A percentile compares a stretch with the other conserved stretches of the same genome.
Conservation (phyloP, 2,888 invertebrate genomes). For the Cheilosia grossa region DNA sequence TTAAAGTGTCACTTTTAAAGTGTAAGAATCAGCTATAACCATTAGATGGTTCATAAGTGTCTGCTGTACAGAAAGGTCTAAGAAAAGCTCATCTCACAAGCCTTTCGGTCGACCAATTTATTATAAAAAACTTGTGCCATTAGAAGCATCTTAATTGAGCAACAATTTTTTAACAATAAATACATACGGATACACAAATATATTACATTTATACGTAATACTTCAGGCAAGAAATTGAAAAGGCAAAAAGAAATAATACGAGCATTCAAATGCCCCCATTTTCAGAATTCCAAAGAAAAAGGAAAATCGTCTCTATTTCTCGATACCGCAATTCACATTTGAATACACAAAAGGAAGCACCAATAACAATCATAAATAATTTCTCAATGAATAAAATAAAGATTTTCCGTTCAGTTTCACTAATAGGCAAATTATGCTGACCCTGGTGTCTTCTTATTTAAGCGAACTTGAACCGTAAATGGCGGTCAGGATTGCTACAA, state of each 20-base stretch:
- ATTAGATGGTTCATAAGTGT: too few relatives aligned
- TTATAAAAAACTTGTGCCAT: too few relatives aligned
- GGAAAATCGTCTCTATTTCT: constrained; percentile 25
- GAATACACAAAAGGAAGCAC: constrained; percentile 57
- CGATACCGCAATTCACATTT: constrained; percentile 60
- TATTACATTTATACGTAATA: too few relatives aligned
- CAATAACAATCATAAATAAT: constrained; percentile 70
- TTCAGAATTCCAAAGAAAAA: constrained; percentile 21
- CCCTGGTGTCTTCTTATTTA: constrained; percentile 25
- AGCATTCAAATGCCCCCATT: neutral
- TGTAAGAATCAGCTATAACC: too few relatives aligned
- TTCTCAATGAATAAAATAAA: constrained; percentile 67
- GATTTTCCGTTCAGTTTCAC: constrained; percentile 58
- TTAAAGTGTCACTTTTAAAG: too few relatives aligned
- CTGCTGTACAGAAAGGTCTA: too few relatives aligned
- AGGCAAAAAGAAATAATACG: neutral
- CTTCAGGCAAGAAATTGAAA: neutral
- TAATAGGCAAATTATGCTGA: constrained; percentile 68
- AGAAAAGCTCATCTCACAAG: too few relatives aligned
- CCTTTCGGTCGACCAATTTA: too few relatives aligned
- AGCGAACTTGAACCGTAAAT: constrained; percentile 47
- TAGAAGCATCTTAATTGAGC: too few relatives aligned
- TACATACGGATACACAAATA: too few relatives aligned
- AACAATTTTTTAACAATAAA: too few relatives aligned
- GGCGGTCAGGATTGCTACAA: neutral